Conservation (phyloP, 2,797 vertebrate species). For the Parotocinclus haroldoi region DNA sequence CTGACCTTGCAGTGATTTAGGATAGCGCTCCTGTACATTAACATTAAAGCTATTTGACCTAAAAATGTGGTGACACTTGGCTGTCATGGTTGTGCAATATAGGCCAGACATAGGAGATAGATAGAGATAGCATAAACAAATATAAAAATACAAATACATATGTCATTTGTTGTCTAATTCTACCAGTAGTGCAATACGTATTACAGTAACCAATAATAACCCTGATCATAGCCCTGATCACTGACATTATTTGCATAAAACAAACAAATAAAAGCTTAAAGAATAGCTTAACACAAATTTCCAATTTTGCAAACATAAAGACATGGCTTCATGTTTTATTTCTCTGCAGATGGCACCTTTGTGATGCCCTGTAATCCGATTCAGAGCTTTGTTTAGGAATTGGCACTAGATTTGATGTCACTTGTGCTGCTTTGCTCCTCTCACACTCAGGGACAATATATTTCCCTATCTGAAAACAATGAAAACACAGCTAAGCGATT, state of each 20-base stretch:
- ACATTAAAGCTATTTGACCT: slow-evolving; percentile 55
- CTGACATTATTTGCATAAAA: no score
- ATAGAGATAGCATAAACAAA: no score
- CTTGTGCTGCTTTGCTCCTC: slow-evolving; percentile 57
- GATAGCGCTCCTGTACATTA: slow-evolving; percentile 60
- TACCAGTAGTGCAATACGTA: not conserved
- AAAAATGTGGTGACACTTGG: not conserved
- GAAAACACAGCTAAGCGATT: slow-evolving; percentile 69
- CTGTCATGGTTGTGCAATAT: no score
- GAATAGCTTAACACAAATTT: no score
- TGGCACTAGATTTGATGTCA: slow-evolving; percentile 61
- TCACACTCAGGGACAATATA: no score
- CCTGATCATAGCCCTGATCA: no score
- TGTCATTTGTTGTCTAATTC: not conserved
- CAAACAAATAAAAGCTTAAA: no score
- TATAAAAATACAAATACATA: no score
- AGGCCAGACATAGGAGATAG: no score
- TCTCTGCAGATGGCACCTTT: slow-evolving; percentile 62
- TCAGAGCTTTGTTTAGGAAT: slow-evolving; percentile 59
- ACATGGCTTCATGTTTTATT: no score
- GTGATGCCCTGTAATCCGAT: slow-evolving; percentile 58
- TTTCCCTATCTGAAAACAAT: slow-evolving; percentile 66
- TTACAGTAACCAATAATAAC: no score
- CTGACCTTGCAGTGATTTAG: slow-evolving; percentile 64
- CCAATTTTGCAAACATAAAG: no score